Conservation (phyloP, 1,140 invertebrate species). For the Akabosia matsudoensis region DNA sequence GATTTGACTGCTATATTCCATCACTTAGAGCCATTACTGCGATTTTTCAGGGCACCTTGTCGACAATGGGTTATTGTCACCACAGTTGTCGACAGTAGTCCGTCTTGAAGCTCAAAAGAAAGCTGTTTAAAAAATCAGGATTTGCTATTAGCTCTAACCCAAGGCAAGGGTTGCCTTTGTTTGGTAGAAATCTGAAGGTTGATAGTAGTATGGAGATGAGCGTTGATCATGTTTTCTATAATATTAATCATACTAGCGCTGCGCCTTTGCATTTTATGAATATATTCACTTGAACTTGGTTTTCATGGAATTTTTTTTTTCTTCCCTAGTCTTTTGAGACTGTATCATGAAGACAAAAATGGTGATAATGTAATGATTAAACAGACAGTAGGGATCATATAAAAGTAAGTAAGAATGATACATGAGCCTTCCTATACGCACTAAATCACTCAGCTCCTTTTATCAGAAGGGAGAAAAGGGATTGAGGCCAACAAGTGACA, state of each 20-base stretch:
- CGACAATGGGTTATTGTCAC: background rate
- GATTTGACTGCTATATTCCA: background rate
- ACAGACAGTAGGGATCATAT: background rate
- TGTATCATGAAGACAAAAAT: background rate
- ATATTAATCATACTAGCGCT: too few species aligned
- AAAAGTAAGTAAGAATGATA: background rate
- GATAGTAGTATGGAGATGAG: too few species aligned
- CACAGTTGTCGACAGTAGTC: background rate
- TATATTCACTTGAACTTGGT: too few species aligned
- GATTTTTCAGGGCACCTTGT: too few species aligned
- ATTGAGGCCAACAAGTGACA: background rate
- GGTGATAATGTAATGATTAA: constrained; percentile 11
- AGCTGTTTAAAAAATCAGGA: background rate
- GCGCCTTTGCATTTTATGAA: too few species aligned
- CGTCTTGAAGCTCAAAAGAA: background rate
- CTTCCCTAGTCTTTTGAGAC: background rate
- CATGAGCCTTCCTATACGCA: background rate
- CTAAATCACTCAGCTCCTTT: background rate
- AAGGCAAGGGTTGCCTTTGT: background rate
- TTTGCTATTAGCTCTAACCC: background rate
- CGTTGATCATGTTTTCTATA: too few species aligned
- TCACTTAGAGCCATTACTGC: too few species aligned
- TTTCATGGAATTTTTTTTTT: background rate
- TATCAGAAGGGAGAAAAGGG: background rate
- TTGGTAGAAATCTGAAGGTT: background rate